phyloP scores from a whole-genome alignment of 2,888 invertebrate genomes.

The Plagodis dolabraria region DNA sequence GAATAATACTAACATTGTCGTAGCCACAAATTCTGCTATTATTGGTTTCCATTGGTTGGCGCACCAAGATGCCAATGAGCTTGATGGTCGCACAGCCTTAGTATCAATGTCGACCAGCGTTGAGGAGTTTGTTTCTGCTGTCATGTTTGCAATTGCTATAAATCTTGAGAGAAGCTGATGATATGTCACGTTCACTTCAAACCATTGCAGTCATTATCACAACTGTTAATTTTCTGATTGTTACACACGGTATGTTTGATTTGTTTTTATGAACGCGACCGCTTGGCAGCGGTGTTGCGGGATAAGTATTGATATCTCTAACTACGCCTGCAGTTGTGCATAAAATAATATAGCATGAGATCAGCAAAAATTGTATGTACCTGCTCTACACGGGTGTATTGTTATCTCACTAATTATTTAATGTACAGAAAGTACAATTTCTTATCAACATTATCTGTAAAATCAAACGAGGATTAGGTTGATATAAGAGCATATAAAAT shows the following conservation, averaged over 20 bases:
- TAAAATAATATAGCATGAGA: conserved; percentile 22
- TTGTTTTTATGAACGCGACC: conserved; percentile 43
- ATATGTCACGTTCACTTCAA: conserved; percentile 33
- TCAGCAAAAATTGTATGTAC: conserved; percentile 41
- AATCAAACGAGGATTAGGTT: too few species aligned
- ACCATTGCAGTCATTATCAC: conserved; percentile 30
- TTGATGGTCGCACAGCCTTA: conserved; percentile 35
- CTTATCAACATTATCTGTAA: background rate
- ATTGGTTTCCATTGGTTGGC: conserved; percentile 52
- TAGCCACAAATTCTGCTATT: conserved; percentile 88
- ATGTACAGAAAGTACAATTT: background rate
- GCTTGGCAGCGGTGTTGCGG: conserved; percentile 41
- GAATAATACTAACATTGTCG: conserved; percentile 87
- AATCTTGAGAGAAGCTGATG: conserved; percentile 18
- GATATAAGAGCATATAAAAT: too few species aligned
- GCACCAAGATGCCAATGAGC: conserved; percentile 47
- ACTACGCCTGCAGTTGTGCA: conserved; percentile 24
- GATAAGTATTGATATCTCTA: conserved; percentile 49
- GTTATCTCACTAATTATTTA: conserved; percentile 6
- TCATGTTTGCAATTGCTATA: conserved; percentile 27
- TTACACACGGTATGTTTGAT: conserved; percentile 10
- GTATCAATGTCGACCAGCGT: conserved; percentile 46
- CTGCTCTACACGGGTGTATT: background rate
- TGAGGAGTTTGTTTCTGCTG: conserved; percentile 39
- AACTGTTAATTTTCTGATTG: conserved; percentile 15